Evolutionary conservation across 2,888 invertebrate species (phyloP), one percentile per base, ranked within the genome.

Genomic region (Arctia plantaginis): DNA sequence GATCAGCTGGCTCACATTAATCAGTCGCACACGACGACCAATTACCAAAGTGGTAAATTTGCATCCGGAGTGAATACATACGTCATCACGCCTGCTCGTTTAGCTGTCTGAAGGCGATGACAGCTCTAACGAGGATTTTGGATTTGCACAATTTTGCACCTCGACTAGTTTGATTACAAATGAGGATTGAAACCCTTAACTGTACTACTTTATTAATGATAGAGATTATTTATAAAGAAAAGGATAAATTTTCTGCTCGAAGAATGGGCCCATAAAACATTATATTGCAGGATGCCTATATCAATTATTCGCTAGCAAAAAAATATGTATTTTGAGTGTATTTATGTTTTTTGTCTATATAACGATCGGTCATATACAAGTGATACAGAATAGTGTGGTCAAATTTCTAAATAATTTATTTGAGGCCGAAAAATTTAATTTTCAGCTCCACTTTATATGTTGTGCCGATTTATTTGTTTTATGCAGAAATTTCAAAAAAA

Each of bases 1-100:
- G 75, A 75, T 73, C 81, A 77, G 74, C 80, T 77, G 69, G 80
- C 74, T 80, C 66, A 76, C 77, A 75, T 76, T 80, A 80, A 79
- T 81, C 73, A 66, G 66, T 71, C 68, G 69, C 77, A 80, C 77
- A 77, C 74, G 76, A 73, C 76, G 73, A 72, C 66, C 75, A 73
- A 76, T 77, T 76, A 78, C 69, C 71, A 33, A 64, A 59, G 66
- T 66, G 70, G 69, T 74, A 76, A 71, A 41, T 73, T 74, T 69
- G 72, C 66, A 33, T 39, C 68, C 66, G 70, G 66, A 71, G 59
- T 41, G 62, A 66, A 62, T 3, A 35, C 30, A 66, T 39, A 68
- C 62, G 72, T 66, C 72, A 71, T 35, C 47, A 39, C 51, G n/a
- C 3, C 23, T 0, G 39, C 4, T 30, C 55, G 47, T 30, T n/a